Percentiles rank a stretch among this genome's conserved stretches.
Conservation (phyloP, 1,140 invertebrate species). For the Cataglyphis hispanica region DNA sequence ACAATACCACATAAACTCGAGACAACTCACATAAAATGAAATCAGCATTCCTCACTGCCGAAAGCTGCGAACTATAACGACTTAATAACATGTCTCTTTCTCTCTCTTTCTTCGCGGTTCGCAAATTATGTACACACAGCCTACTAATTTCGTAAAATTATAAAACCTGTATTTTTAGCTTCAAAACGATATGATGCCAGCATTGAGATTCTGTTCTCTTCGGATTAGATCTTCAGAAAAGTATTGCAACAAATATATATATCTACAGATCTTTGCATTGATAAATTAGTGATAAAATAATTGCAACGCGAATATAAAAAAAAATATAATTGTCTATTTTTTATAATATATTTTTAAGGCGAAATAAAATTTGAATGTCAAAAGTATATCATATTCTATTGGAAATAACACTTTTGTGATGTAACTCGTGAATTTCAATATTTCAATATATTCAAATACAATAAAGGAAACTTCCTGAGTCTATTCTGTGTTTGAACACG, state of each 20-base stretch:
- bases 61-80: constrained; percentile 42
- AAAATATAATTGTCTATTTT: not conserved
- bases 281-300: not conserved
- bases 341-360: not conserved
- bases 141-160: constrained; percentile 18
- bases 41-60: constrained; percentile 25
- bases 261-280: not conserved
- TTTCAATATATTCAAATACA: not conserved
- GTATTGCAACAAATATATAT: not conserved
- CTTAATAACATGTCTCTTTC: constrained; percentile 12
- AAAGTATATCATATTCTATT: not conserved
- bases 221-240: not conserved
- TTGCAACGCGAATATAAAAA: not conserved
- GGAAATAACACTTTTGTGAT: not conserved
- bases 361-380: not conserved
- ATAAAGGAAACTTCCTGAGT: not conserved
- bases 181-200: not conserved
- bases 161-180: not conserved
- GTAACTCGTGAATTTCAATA: not conserved
- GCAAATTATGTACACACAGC: constrained; percentile 7
- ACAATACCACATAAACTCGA: constrained; percentile 7
- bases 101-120: not conserved
- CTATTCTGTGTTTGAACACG: not conserved
- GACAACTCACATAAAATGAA: constrained; percentile 13
- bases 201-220: not conserved